Evolutionary conservation across 2,797 vertebrate genomes (phyloP).

Genomic region (Merluccius polli): DNA sequence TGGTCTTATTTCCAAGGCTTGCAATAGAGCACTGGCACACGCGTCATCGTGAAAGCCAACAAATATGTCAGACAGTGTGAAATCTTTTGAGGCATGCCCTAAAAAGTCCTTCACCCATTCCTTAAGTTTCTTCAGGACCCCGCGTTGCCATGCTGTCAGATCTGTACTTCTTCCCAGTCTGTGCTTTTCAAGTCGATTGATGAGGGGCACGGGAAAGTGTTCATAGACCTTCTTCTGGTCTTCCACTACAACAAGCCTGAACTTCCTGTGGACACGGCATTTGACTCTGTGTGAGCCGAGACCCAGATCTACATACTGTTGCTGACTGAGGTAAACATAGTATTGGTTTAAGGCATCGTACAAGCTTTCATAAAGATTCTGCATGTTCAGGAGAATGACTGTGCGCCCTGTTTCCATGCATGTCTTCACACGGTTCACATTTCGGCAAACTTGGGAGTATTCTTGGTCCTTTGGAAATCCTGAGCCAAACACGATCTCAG

Average conservation of each 20-base stretch:
- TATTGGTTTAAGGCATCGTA: conserved; percentile 80
- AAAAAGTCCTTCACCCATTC: conserved; percentile 63
- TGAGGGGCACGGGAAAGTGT: conserved; percentile 76
- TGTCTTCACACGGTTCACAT: conserved; percentile 75
- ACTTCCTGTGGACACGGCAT: conserved; percentile 73
- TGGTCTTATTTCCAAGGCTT: conserved; percentile 52
- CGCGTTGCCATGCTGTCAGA: conserved; percentile 60
- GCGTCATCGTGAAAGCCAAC: conserved; percentile 74
- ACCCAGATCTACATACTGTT: conserved; percentile 79
- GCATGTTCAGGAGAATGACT: conserved; percentile 76
- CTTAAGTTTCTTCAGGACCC: conserved; percentile 60
- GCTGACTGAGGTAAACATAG: conserved; percentile 73
- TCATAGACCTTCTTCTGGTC: conserved; percentile 77
- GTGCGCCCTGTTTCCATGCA: conserved; percentile 81
- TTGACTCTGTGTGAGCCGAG: conserved; percentile 80
- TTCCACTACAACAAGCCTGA: conserved; percentile 75
- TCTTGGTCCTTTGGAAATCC: conserved; percentile 80
- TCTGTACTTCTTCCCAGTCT: conserved; percentile 73
- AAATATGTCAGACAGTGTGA: conserved; percentile 65
- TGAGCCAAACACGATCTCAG: conserved; percentile 79
- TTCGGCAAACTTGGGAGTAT: conserved; percentile 76
- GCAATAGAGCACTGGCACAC: conserved; percentile 68
- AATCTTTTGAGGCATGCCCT: conserved; percentile 28
- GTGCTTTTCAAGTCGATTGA: conserved; percentile 81
- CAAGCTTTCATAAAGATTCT: conserved; percentile 80